Base-by-base conservation (phyloP, 2,888 invertebrate genomes). In the Tipula helvola region DNA sequence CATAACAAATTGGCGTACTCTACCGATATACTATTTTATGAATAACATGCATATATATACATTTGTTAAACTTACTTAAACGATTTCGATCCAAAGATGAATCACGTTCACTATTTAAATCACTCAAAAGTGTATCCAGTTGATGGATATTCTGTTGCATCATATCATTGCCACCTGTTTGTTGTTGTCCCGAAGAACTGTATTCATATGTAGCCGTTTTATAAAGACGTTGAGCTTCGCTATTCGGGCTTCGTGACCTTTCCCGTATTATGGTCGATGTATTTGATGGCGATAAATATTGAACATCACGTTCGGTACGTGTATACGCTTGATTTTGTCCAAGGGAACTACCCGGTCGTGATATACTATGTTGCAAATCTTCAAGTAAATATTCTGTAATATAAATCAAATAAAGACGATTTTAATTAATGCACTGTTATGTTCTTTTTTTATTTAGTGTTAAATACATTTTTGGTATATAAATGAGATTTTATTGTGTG, bases 101-200 rank as follows among this genome's bases (percentile, higher is more conserved):
- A 87, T 91, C 90, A 5, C 91, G 90, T 88, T 92, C 91, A 87
- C 90, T 89, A 89, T 95, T 95, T 89, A 96, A 91, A 90, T 96
- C 96, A 88, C 95, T 95, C 87, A 96, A 92, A 86, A 96, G 91
- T 0, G 95, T 95, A 90, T 96, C 96, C 89, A 96, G 91, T 90
- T 96, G 95, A 89, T 95, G 95, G 85, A 96, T 95, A 89, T 95
- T 96, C 89, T 95, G 93, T 88, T 90, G 89, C 36, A 89, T 87
- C 36, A 89, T 47, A 85, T 71, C 86, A 18, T 36, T 87, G 71
- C 28, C 10, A n/a, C 28, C 83, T 87, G 85, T 86, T 41, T 41
- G 87, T 39, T 44, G 87, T 87, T 89, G 89, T 84, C 89, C 90
- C 0, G 90, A 87, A 87, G 89, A 89, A 36, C 91, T 90, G 88